Evolutionary conservation across 2,113 vertebrate genomes (phyloP).

Genomic region (Stigmatopora nigra): DNA sequence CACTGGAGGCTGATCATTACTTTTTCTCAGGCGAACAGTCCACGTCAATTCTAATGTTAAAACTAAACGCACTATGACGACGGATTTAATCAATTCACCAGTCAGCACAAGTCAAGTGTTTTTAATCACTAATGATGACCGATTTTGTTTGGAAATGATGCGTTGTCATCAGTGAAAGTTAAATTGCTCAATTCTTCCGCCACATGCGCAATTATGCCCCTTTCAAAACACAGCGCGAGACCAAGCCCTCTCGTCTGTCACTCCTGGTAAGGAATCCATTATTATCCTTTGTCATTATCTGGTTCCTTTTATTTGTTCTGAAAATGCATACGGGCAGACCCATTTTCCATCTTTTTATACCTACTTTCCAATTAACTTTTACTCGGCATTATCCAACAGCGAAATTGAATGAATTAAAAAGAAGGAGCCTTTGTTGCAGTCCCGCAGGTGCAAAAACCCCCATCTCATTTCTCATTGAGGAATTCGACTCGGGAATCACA

Average conservation of each 20-base stretch:
- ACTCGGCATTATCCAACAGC: conserved; percentile 1
- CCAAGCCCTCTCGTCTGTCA: conserved; percentile 42
- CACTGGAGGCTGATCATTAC: not conserved
- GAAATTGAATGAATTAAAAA: conserved; percentile 36
- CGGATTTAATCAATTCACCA: conserved; percentile 20
- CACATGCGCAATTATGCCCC: conserved; percentile 42
- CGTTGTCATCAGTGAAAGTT: conserved; percentile 47
- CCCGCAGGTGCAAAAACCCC: conserved; percentile 22
- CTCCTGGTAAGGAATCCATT: conserved; percentile 45
- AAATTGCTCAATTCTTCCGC: conserved; percentile 38
- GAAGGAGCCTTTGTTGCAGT: conserved; percentile 20
- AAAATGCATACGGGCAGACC: conserved; percentile 26
- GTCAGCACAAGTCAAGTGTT: conserved; percentile 15
- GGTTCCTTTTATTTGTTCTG: conserved; percentile 30
- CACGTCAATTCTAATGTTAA: conserved; percentile 5
- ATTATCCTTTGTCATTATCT: conserved; percentile 39
- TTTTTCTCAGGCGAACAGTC: not conserved
- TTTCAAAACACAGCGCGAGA: conserved; percentile 5
- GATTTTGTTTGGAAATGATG: conserved; percentile 39
- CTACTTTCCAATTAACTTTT: conserved; percentile 37
- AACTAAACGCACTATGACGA: conserved; percentile 17
- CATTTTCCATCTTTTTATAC: conserved; percentile 40
- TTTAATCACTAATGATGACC: conserved; percentile 32
- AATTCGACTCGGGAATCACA: conserved; percentile 34
- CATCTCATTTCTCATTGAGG: conserved; percentile 21